Conservation (phyloP, 2,888 invertebrate genomes). For the Beris chalybata region DNA sequence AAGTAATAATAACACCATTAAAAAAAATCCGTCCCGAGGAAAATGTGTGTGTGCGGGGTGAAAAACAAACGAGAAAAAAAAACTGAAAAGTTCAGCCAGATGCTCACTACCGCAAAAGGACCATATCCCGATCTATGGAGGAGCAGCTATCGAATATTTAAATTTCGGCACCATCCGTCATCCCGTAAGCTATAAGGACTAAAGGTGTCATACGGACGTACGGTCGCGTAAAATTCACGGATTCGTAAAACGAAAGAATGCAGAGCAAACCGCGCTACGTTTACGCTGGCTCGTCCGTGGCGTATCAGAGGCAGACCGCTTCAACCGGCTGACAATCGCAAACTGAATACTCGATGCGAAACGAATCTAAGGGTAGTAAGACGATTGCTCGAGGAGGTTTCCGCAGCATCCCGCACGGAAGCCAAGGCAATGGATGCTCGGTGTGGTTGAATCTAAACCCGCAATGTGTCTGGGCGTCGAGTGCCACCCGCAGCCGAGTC, state of each 20-base stretch:
- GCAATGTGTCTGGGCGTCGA: too few species aligned
- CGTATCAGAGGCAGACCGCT: constrained; percentile 8
- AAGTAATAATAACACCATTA: too few species aligned
- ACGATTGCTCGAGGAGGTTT: neutral
- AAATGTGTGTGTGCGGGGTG: too few species aligned
- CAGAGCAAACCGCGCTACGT: constrained; percentile 14
- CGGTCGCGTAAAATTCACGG: neutral
- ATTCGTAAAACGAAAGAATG: neutral
- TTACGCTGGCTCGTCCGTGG: neutral
- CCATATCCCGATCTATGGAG: too few species aligned
- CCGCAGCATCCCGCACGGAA: constrained; percentile 23
- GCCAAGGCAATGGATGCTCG: neutral
- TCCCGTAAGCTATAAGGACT: constrained; percentile 19
- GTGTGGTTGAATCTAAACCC: too few species aligned
- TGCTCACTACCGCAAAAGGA: too few species aligned
- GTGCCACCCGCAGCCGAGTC: too few species aligned
- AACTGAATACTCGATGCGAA: constrained; percentile 8
- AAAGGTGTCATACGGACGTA: constrained; percentile 26
- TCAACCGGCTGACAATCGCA: constrained; percentile 13
- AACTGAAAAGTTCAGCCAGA: too few species aligned
- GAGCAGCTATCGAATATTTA: constrained; percentile 26
- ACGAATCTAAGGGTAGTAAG: neutral
- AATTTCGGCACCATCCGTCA: constrained; percentile 30
- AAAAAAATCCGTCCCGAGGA: too few species aligned
- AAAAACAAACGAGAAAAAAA: too few species aligned